Percentiles rank a stretch among this genome's conserved stretches.
Conservation (phyloP, 1,140 invertebrate genomes). For the Drosophila carrolli region DNA sequence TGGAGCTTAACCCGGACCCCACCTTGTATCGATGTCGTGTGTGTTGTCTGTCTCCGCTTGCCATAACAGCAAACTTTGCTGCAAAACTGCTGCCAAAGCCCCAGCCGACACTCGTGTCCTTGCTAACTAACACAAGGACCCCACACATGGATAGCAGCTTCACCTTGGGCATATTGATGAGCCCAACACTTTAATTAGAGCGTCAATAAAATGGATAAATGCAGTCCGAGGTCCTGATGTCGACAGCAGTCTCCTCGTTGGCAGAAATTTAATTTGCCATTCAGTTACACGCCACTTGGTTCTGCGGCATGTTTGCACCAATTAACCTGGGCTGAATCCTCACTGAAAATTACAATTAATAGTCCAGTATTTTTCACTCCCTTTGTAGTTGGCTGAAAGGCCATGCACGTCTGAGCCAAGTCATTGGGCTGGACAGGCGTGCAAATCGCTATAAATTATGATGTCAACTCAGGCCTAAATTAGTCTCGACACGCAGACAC, state of each 20-base stretch:
- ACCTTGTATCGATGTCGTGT: conserved; percentile 59
- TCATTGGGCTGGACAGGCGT: conserved; percentile 28
- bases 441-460: conserved; percentile 74
- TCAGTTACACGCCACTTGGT: conserved; percentile 42
- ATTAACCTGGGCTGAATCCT: conserved; percentile 30
- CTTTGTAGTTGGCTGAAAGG: conserved; percentile 12
- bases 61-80: conserved; percentile 57
- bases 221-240: conserved; percentile 15
- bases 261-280: conserved; percentile 40
- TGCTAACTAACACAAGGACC: conserved; percentile 18
- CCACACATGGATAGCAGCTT: conserved; percentile 27
- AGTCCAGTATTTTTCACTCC: conserved; percentile 50
- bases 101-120: conserved; percentile 25
- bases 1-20: conserved; percentile 38
- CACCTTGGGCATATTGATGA: conserved; percentile 61
- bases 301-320: conserved; percentile 43
- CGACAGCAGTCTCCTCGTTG: conserved; percentile 6
- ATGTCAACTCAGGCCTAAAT: conserved; percentile 67
- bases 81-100: conserved; percentile 53
- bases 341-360: conserved; percentile 47
- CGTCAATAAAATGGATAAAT: conserved; percentile 73
- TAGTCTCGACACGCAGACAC: conserved; percentile 69
- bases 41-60: conserved; percentile 39
- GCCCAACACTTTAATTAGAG: conserved; percentile 71
- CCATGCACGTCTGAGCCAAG: conserved; percentile 25